Percentiles rank a stretch among this genome's conserved stretches.
Evolutionary conservation across 2,888 invertebrate species (phyloP).

Genomic region (Tenthredo mesomela): DNA sequence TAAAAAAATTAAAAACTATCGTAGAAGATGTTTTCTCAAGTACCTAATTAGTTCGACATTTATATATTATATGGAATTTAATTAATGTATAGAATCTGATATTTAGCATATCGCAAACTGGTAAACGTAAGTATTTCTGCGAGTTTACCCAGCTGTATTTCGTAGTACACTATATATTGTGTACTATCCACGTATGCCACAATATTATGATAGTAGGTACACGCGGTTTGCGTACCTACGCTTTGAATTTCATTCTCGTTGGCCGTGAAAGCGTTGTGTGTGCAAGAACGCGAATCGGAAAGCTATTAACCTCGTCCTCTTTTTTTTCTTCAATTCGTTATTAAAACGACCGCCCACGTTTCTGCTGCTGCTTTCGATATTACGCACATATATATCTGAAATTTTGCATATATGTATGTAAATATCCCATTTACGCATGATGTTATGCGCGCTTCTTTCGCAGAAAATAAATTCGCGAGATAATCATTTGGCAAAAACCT

Average conservation of each 20-base stretch:
- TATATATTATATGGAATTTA: no score
- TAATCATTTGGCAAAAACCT: neutral
- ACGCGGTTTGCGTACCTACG: neutral
- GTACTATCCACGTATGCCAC: neutral
- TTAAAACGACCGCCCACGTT: neutral
- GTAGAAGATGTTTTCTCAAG: neutral
- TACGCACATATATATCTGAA: neutral
- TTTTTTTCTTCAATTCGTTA: neutral
- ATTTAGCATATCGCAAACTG: neutral
- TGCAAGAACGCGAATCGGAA: neutral
- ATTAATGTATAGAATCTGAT: neutral
- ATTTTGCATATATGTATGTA: neutral
- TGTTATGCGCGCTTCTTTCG: neutral
- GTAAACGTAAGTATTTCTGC: no score
- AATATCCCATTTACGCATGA: neutral
- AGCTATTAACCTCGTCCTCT: constrained; percentile 10
- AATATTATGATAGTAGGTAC: neutral
- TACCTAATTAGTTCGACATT: no score
- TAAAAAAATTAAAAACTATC: no score
- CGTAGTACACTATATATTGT: neutral
- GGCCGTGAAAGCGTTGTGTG: constrained; percentile 1
- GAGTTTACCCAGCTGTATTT: neutral
- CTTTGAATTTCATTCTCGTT: neutral
- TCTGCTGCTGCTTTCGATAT: neutral
- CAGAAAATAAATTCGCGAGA: neutral